Percentiles rank a stretch among this genome's conserved stretches.
These are phyloP conservation scores for Ceratitis capitata DNA, from an alignment of 1,140 invertebrate species.

Conservation along the genomic window DNA sequence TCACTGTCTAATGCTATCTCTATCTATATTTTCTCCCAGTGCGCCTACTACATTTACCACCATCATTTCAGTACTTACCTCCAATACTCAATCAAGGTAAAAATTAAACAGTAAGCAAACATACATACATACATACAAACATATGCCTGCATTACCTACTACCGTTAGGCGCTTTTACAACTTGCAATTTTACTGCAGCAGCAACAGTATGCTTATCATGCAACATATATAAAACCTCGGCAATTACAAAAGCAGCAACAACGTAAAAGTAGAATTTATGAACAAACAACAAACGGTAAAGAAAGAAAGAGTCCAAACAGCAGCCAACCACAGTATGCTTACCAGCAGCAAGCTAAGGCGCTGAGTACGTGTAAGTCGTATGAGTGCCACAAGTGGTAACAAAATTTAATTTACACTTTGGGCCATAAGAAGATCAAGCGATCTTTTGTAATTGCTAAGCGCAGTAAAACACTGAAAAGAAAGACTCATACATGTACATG, in stretches of 20 bases:
- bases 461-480: slow-evolving; percentile 24
- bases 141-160: slow-evolving; percentile 1
- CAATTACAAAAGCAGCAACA: background rate
- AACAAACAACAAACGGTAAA: slow-evolving; percentile 16
- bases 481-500: background rate
- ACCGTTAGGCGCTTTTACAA: slow-evolving; percentile 36
- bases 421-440: slow-evolving; percentile 36
- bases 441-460: slow-evolving; percentile 38
- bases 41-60: background rate
- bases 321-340: background rate
- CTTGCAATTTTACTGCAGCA: slow-evolving; percentile 25
- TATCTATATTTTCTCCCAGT: slow-evolving; percentile 18
- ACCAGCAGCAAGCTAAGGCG: background rate
- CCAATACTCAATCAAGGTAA: background rate
- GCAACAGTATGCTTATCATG: background rate
- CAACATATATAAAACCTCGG: background rate
- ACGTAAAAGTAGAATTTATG: slow-evolving; percentile 19
- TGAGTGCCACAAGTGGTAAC: slow-evolving; percentile 37
- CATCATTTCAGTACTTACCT: background rate
- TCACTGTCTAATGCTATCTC: no score
- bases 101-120: background rate
- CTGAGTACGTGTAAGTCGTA: slow-evolving; percentile 5
- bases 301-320: background rate
- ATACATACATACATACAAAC: background rate
- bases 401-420: slow-evolving; percentile 38